Evolutionary conservation across 2,113 vertebrate species (phyloP), one percentile per base, ranked within the genome.

Genomic region (Antigone vipio): DNA sequence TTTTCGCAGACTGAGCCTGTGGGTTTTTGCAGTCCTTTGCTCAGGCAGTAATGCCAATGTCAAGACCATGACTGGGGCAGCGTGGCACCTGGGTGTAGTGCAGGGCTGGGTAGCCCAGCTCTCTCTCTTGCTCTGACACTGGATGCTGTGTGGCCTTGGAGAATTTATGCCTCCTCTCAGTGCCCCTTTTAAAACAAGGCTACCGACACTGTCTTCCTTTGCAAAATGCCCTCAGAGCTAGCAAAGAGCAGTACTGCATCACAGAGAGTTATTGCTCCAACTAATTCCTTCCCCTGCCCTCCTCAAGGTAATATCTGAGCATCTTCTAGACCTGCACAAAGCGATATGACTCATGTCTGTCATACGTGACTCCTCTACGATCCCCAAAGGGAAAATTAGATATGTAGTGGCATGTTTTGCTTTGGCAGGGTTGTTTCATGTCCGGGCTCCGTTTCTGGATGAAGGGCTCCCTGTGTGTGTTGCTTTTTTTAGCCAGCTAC

Each of bases 81-180:
- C 0, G 0, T 3, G 24, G 52, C n/a, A 34, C 44, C 32, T 0
- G 12, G 77, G 84, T 1, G 0, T 78, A 32, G 58, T 0, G 29
- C 38, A 35, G 16, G 53, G 69, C 69, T 56, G 76, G 21, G 38
- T 4, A 40, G 69, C 74, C 42, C 9, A 0, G 71, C 55, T 68
- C 62, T 56, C 56, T 34, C 22, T 83, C 35, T 19, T 38, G 87
- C 73, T 60, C 77, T 38, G 56, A 5, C 60, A 42, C 73, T 15
- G 38, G 9, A 76, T 62, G 26, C 63, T 55, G 29, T 11, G 75
- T 69, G 83, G 80, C 89, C 80, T 71, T 44, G 64, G 27, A 78
- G 82, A 73, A 93, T 92, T 80, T n/a, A 69, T 49, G 13, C 5
- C 56, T 71, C 73, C 30, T 58, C 45, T 52, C 50, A 40, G 64